These are phyloP conservation scores for Lota lota DNA, from an alignment of 2,113 vertebrate species.

Conservation along the genomic window DNA sequence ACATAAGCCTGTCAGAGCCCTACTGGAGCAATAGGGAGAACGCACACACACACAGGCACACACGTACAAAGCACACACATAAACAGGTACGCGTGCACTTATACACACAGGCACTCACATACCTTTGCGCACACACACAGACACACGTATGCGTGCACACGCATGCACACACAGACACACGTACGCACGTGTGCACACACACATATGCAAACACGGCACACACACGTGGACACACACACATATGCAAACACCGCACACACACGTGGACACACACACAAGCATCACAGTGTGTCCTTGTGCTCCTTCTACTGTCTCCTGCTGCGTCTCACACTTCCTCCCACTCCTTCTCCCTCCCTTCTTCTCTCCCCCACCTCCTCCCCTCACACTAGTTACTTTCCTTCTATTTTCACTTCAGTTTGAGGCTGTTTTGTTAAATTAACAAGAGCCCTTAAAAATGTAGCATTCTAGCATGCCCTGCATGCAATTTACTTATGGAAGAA, in stretches of 20 bases:
- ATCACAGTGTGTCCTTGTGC: constrained; percentile 56
- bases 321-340: constrained; percentile 53
- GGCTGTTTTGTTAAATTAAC: constrained; percentile 15
- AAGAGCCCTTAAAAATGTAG: too few relatives aligned
- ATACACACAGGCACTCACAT: too few relatives aligned
- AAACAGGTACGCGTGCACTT: too few relatives aligned
- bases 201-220: neutral
- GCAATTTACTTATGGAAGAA: too few relatives aligned
- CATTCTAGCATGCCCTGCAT: too few relatives aligned
- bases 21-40: constrained; percentile 66
- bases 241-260: too few relatives aligned
- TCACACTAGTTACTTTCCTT: constrained; percentile 16
- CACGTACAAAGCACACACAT: neutral
- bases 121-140: too few relatives aligned
- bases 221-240: too few relatives aligned
- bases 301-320: constrained; percentile 49
- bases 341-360: constrained; percentile 26
- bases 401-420: constrained; percentile 9
- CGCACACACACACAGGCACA: constrained; percentile 23
- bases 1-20: constrained; percentile 75
- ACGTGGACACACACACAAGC: neutral
- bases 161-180: neutral
- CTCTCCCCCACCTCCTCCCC: neutral
- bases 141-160: too few relatives aligned
- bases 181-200: constrained; percentile 25